Evolutionary conservation across 2,113 vertebrate genomes (phyloP).

Genomic region (Thryonomys swinderianus): DNA sequence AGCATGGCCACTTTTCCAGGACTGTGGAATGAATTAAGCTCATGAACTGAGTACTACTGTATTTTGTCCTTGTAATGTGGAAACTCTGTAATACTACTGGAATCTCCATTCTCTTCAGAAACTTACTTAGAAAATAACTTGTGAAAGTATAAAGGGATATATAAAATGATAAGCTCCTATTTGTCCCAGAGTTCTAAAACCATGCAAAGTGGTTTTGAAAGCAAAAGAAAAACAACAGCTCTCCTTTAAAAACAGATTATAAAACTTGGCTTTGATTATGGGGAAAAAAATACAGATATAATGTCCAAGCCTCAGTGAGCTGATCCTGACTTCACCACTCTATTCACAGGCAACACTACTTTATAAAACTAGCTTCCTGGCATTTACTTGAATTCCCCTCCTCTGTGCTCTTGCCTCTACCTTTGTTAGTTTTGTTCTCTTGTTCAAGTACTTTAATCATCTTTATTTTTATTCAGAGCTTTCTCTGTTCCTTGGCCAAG

Average conservation of each 20-base stretch:
- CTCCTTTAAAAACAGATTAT: too few species aligned
- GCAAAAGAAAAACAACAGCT: neutral
- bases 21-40: neutral
- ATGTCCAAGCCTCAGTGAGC: neutral
- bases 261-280: neutral
- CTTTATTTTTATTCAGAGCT: slow-evolving; percentile 16
- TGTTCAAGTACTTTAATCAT: neutral
- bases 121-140: slow-evolving; percentile 18
- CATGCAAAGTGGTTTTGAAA: slow-evolving; percentile 9
- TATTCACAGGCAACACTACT: neutral
- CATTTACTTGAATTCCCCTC: neutral
- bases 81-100: neutral
- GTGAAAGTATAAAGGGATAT: neutral
- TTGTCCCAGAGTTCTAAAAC: slow-evolving; percentile 15
- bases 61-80: neutral
- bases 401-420: neutral
- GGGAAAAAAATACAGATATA: neutral
- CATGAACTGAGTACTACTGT: neutral
- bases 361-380: slow-evolving; percentile 27
- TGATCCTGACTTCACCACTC: neutral
- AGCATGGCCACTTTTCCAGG: neutral
- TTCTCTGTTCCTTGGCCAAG: slow-evolving; percentile 6
- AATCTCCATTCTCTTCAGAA: neutral
- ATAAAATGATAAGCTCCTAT: slow-evolving; percentile 7
- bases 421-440: neutral